These are phyloP conservation scores for Neostethus bicornis DNA, from an alignment of 2,797 vertebrate species.

Conservation along the genomic window DNA sequence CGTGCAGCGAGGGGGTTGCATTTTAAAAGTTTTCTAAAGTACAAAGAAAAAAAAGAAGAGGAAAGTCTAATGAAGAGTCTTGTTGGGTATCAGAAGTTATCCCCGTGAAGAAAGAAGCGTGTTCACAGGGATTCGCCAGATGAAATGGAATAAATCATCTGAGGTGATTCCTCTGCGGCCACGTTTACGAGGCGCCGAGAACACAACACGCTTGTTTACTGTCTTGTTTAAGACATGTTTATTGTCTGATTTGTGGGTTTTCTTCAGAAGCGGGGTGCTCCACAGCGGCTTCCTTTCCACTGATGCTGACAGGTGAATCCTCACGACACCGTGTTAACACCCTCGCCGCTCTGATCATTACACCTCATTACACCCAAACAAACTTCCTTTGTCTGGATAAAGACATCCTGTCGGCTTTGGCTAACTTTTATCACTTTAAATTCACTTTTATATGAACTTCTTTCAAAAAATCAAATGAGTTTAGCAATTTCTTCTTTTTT, in stretches of 20 bases:
- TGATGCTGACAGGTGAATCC: conserved; percentile 34
- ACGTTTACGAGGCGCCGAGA: conserved; percentile 33
- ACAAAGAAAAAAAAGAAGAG: conserved; percentile 29
- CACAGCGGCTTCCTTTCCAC: conserved; percentile 18
- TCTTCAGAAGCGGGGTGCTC: conserved; percentile 43
- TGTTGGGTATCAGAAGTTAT: conserved; percentile 10
- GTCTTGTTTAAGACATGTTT: conserved; percentile 8
- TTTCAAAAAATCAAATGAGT: not conserved
- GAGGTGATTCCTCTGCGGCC: conserved; percentile 50
- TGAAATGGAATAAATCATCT: conserved; percentile 64
- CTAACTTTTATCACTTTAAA: conserved; percentile 19
- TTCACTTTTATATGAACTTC: not conserved
- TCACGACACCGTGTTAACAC: conserved; percentile 14
- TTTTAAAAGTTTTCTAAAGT: conserved; percentile 10
- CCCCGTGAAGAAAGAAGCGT: conserved; percentile 14
- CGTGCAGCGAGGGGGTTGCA: not conserved
- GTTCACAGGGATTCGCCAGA: conserved; percentile 21
- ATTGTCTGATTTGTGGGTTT: conserved; percentile 22
- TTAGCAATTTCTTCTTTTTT: not conserved
- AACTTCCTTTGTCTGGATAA: conserved; percentile 20
- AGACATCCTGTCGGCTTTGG: not conserved
- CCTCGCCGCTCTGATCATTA: not conserved
- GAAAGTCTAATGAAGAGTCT: conserved; percentile 12
- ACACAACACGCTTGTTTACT: conserved; percentile 47
- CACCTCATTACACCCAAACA: conserved; percentile 8